Evolutionary conservation across 2,113 vertebrate genomes (phyloP).

Genomic region (Ellobius talpinus): DNA sequence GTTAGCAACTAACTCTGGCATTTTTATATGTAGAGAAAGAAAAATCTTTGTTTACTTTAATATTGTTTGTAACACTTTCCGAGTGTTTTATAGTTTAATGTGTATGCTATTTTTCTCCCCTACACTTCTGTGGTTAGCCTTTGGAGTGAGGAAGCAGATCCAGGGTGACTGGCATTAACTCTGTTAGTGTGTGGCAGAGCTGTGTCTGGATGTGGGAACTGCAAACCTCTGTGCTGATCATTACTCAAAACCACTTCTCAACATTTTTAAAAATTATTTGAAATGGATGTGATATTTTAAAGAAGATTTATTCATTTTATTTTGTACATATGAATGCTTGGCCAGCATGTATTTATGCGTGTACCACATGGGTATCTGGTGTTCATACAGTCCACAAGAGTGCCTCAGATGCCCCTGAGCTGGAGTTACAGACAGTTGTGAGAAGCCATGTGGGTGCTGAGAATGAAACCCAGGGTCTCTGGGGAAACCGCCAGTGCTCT

Average conservation of each 20-base stretch:
- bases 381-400: neutral
- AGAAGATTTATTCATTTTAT: neutral
- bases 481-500: neutral
- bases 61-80: neutral
- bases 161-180: too few relatives aligned
- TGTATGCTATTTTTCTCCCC: neutral
- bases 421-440: neutral
- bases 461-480: neutral
- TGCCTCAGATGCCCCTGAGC: neutral
- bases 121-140: neutral
- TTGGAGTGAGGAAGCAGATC: neutral
- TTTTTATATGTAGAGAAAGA: neutral
- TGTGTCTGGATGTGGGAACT: neutral
- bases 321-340: neutral
- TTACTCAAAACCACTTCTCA: neutral
- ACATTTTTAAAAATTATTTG: neutral
- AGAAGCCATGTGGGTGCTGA: neutral
- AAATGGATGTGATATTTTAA: neutral
- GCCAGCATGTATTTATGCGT: neutral
- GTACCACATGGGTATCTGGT: neutral
- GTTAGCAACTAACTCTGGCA: neutral
- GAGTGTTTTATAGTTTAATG: neutral
- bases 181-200: neutral
- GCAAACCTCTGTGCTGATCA: neutral
- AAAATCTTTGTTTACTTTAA: neutral